These are phyloP conservation scores for Drosophila fulvimacula DNA, from an alignment of 2,888 invertebrate genomes.

Conservation along the genomic window DNA sequence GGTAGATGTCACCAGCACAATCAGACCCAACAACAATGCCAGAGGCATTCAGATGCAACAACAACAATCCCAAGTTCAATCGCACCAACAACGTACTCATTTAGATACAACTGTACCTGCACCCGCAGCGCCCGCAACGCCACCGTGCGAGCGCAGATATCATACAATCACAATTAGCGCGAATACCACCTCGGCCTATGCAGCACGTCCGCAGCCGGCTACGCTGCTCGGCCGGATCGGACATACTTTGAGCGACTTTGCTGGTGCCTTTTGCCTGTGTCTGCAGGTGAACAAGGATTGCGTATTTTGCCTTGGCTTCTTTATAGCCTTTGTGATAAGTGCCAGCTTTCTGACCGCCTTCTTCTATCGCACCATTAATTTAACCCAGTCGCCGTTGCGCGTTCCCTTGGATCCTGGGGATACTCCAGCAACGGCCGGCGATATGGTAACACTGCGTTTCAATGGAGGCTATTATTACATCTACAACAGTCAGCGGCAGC, in stretches of 20 bases:
- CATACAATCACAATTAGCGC: conserved; percentile 76
- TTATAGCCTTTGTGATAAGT: conserved; percentile 82
- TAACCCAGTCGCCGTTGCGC: conserved; percentile 47
- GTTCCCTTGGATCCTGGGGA: background rate
- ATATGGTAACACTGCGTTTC: conserved; percentile 41
- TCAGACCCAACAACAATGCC: conserved; percentile 4
- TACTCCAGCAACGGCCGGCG: background rate
- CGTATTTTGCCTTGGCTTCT: conserved; percentile 82
- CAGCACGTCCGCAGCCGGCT: conserved; percentile 18
- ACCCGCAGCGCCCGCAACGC: background rate
- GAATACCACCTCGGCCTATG: conserved; percentile 46
- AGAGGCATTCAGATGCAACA: background rate
- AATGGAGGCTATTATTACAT: conserved; percentile 63
- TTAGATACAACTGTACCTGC: background rate
- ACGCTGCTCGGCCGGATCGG: conserved; percentile 56
- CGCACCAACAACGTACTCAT: conserved; percentile 24
- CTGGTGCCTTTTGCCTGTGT: conserved; percentile 73
- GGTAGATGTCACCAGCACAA: conserved; percentile 12
- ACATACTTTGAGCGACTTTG: conserved; percentile 64
- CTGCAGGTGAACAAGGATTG: conserved; percentile 83
- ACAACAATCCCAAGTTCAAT: background rate
- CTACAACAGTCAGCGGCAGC: conserved; percentile 48
- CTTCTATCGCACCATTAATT: conserved; percentile 80
- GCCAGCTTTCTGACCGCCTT: conserved; percentile 83
- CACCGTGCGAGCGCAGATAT: conserved; percentile 59